Percentiles rank a stretch among this genome's conserved stretches.
Conservation (phyloP, 1,140 invertebrate genomes). For the Drosophila leontia region DNA sequence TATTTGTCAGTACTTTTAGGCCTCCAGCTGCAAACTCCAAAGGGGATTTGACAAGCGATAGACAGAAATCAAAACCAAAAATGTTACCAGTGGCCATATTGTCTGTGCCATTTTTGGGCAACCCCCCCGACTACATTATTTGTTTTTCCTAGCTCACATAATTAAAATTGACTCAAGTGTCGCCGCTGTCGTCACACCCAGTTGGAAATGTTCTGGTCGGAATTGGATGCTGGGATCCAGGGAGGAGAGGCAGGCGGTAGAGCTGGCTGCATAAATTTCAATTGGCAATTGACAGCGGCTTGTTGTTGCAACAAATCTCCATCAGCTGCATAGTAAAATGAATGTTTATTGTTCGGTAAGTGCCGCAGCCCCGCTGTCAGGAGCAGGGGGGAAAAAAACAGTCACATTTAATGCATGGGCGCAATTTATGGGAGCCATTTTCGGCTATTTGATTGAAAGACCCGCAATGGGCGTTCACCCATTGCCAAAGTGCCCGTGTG, state of each 20-base stretch:
- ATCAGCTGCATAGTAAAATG: slow-evolving; percentile 74
- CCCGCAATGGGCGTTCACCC: slow-evolving; percentile 72
- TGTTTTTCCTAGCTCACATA: slow-evolving; percentile 65
- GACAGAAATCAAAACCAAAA: slow-evolving; percentile 23
- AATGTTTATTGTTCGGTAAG: slow-evolving; percentile 83
- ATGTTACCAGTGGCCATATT: slow-evolving; percentile 36
- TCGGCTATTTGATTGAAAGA: slow-evolving; percentile 77
- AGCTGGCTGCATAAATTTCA: slow-evolving; percentile 70
- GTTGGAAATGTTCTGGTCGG: slow-evolving; percentile 52
- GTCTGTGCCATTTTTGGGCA: slow-evolving; percentile 76
- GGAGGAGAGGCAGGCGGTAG: neutral
- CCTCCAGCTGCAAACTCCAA: slow-evolving; percentile 43
- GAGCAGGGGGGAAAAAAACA: slow-evolving; percentile 20
- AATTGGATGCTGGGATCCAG: neutral
- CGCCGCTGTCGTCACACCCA: slow-evolving; percentile 74
- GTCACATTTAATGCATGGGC: slow-evolving; percentile 70
- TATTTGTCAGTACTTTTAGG: slow-evolving; percentile 9
- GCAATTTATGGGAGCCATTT: slow-evolving; percentile 78
- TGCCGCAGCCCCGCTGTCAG: slow-evolving; percentile 53
- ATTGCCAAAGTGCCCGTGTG: slow-evolving; percentile 44
- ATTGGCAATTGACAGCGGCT: slow-evolving; percentile 66
- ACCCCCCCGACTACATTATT: slow-evolving; percentile 75
- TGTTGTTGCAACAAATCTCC: slow-evolving; percentile 76
- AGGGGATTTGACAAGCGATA: slow-evolving; percentile 71
- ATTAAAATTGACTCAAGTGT: slow-evolving; percentile 82